Percentiles rank a stretch among this genome's conserved stretches.
Evolutionary conservation across 2,888 invertebrate genomes (phyloP).

Genomic region (Cabera pusaria): DNA sequence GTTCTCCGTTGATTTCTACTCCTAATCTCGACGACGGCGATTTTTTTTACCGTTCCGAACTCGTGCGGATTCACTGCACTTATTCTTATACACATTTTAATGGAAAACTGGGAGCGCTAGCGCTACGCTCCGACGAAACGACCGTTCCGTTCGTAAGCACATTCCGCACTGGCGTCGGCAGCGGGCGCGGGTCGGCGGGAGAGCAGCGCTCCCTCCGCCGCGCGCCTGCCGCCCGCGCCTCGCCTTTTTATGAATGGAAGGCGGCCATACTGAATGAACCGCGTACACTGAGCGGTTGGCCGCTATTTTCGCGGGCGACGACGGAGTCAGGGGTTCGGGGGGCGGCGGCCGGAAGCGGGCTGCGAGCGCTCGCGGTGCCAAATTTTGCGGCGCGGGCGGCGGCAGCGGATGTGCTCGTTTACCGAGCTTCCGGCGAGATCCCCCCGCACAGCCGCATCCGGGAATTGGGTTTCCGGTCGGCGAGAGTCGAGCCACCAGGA

Average conservation of each 20-base stretch:
- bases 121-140: slow-evolving; percentile 84
- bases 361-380: slow-evolving; percentile 80
- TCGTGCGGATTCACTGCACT: slow-evolving; percentile 83
- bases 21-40: slow-evolving; percentile 82
- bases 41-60: slow-evolving; percentile 81
- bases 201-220: slow-evolving; percentile 78
- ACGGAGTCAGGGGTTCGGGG: slow-evolving; percentile 70
- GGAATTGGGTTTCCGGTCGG: slow-evolving; percentile 82
- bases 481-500: slow-evolving; percentile 72
- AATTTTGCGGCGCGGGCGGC: slow-evolving; percentile 83
- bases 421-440: slow-evolving; percentile 81
- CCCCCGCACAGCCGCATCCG: slow-evolving; percentile 82
- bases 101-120: slow-evolving; percentile 83
- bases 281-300: slow-evolving; percentile 84
- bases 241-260: slow-evolving; percentile 89
- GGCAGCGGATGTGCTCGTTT: slow-evolving; percentile 82
- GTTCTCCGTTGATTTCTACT: slow-evolving; percentile 83
- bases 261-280: slow-evolving; percentile 89
- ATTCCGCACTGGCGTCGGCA: slow-evolving; percentile 82
- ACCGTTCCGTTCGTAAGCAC: slow-evolving; percentile 82
- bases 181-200: slow-evolving; percentile 78
- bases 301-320: slow-evolving; percentile 81
- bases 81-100: slow-evolving; percentile 84
- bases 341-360: slow-evolving; percentile 79
- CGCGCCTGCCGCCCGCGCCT: slow-evolving; percentile 74